Base-by-base conservation (phyloP, 2,797 vertebrate species). In the Melanotaenia boesemani region DNA sequence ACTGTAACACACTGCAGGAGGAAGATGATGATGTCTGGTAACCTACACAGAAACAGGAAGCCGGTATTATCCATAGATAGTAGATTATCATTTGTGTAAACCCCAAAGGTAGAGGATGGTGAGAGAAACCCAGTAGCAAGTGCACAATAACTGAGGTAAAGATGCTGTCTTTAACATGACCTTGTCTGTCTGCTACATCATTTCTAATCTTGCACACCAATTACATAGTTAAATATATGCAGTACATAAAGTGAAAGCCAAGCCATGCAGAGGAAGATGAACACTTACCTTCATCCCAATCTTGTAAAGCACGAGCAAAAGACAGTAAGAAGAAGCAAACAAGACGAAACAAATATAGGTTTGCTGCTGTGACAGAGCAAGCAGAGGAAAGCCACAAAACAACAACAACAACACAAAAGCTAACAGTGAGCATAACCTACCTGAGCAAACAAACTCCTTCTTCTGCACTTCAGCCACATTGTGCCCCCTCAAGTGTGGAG, bases 401-500 rank as follows among this genome's bases (percentile, higher is more conserved):
- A 73, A 16, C 30, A 32, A 32, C 30, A 58, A 39, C n/a, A 46
- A 46, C 16, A 12, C n/a, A 5, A 20, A 6, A 48, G 28, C 26
- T 62, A 50, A 52, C 12, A 2, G 52, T 24, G 4, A 54, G 50
- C 50, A 20, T 0, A 16, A 64, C 89, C 94, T 95, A 99, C 98
- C 97, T 37, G 95, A 94, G 93, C 98, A 99, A 85, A 95, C 92
- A 84, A 98, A 99, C 89, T 99, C 98, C 72, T 97, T 96, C 87
- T 98, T 99, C 80, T 99, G 97, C 68, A 98, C 97, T 93, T 99
- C 98, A 0, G 98, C 97, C 8, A 99, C 96, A 0, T 99, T 99
- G 89, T 99, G 98, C 1, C 98, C 98, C 76, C 96, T 95, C 72
- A 99, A 91, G 84, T 98, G 96, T 0, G 96, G 92, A 0, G 98